Evolutionary conservation across 2,888 invertebrate species (phyloP), one percentile per base, ranked within the genome.

Genomic region (Rhingia campestris): DNA sequence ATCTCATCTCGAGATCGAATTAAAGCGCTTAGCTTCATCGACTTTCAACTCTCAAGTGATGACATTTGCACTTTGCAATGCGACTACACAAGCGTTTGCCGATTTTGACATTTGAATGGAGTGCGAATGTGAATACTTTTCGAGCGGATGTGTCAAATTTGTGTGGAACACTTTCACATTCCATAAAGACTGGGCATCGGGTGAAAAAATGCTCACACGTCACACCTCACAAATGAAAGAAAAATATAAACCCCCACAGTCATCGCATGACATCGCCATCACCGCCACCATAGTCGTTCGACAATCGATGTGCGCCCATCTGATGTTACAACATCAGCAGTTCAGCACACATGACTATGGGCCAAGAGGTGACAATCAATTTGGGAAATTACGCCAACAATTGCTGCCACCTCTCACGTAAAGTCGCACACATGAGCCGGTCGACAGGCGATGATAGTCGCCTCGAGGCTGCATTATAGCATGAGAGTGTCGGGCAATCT

Each of bases 281-380:
- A 2, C 22, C 22, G 2, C 2, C 22, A 2, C 22, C 22, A 22
- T 22, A 32, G 66, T 69, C 4, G 61, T 61, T 41, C 54, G 61
- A 53, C 41, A 41, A 49, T 49, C 72, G 51, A 39, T 59, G 72
- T 66, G 66, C 37, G 53, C 63, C 67, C 45, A 64, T 81, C 56
- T 35, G 37, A 64, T 59, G 53, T 69, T 67, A 73, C 80, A 58
- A 37, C 67, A 61, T 79, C 75, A 58, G 39, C 73, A 37, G 61
- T 54, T 79, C 75, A 58, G 39, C 73, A 41, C 54, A 53, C 64
- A 74, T 69, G 74, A 63, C 67, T 81, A 30, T 39, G 63, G 67
- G 75, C 63, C 81, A 75, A 81, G 59, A 81, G 81, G 81, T 81
- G 75, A 58, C 81, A 75, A 81, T 81, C 81, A 81, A 75, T 81